Evolutionary conservation across 2,888 invertebrate species (phyloP), one percentile per base, ranked within the genome.

Genomic region (Diaperis boleti): DNA sequence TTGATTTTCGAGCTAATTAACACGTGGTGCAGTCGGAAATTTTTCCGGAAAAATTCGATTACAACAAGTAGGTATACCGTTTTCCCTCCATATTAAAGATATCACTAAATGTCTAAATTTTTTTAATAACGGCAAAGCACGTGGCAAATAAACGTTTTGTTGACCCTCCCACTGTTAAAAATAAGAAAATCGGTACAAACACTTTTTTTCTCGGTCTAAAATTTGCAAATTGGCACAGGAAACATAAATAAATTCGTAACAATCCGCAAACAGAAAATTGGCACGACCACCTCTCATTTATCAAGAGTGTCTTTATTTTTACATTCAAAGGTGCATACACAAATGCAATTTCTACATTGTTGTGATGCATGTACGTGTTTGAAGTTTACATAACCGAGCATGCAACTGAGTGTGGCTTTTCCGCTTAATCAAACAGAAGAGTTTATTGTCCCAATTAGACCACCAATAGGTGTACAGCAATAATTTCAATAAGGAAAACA

Each of bases 371-470:
- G n/a, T 26, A 26, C n/a, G n/a, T n/a, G n/a, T 22, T 7, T 22
- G 5, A 15, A 3, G 15, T 17, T 39, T 39, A 15, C 39, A 39
- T 39, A 39, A 39, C 10, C 10, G 33, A 33, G 2, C 15, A 17
- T 39, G 39, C 39, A 39, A 15, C 14, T 17, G 15, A 7, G 15
- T 39, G 39, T 39, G 15, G 3, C 14, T 17, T 39, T 15, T 39
- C 17, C 35, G 15, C 15, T 39, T 14, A 39, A 39, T 39, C 15
- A 39, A 17, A 39, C 17, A 39, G 39, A 39, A 15, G 15, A 39
- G 15, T 39, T 39, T 39, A 39, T 39, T 39, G 39, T 39, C 39
- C 39, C 17, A 17, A 15, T 33, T 33, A n/a, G n/a, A 33, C 7
- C 5, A 39, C 6, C 26, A 26, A 26, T 26, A 26, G n/a, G 6